Percentiles rank a stretch among this genome's conserved stretches.
phyloP scores from a whole-genome alignment of 2,113 vertebrate species.

The Ochotona princeps region DNA sequence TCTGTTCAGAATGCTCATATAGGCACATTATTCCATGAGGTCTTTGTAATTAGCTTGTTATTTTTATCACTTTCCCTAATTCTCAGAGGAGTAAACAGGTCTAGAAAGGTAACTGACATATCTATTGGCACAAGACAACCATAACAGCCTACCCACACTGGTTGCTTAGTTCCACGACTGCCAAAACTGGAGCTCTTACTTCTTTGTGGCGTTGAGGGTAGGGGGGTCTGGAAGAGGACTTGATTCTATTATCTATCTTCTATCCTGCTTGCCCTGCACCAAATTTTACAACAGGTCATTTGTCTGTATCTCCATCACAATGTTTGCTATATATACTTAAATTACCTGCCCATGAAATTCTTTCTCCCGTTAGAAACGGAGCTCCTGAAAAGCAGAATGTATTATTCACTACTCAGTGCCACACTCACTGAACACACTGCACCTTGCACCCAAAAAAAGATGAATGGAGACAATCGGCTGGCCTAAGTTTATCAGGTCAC shows the following conservation, averaged over 20 bases:
- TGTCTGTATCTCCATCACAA: background rate
- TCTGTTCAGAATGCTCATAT: background rate
- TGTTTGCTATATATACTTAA: background rate
- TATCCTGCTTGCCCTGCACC: background rate
- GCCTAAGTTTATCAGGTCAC: background rate
- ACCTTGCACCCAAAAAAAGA: background rate
- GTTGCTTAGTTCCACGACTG: background rate
- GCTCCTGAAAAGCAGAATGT: background rate
- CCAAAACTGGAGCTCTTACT: background rate
- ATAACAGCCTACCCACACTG: background rate
- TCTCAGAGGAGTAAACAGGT: background rate
- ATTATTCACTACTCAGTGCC: background rate
- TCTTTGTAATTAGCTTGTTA: background rate
- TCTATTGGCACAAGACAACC: background rate
- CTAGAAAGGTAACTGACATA: background rate
- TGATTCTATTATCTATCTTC: background rate
- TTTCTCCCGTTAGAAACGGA: background rate
- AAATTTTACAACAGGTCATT: background rate
- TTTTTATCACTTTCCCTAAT: slow-evolving; percentile 20
- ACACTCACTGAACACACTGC: background rate
- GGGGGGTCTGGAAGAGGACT: background rate
- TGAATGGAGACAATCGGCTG: background rate
- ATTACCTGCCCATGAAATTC: background rate
- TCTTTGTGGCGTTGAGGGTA: fast-evolving
- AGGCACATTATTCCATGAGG: background rate